Conservation (phyloP, 2,888 invertebrate genomes). For the Drosophila kuntzei region DNA sequence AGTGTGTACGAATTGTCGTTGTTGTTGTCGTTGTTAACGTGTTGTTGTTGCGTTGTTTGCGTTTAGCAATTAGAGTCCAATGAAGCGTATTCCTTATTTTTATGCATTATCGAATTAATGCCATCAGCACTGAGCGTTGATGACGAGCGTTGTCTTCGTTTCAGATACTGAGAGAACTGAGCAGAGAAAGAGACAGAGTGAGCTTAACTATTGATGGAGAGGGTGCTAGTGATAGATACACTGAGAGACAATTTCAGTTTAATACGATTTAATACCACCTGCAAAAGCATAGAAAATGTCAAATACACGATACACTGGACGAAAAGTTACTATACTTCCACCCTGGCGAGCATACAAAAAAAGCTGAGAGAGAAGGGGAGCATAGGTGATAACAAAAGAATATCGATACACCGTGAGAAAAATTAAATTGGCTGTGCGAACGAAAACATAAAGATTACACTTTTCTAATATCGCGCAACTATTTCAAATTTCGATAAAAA, state of each 20-base stretch:
- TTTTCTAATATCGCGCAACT: no score
- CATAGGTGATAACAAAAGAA: not conserved
- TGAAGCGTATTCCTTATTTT: constrained; percentile 80
- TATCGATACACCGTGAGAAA: not conserved
- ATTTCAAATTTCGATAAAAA: no score
- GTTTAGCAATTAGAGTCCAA: constrained; percentile 80
- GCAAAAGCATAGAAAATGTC: not conserved
- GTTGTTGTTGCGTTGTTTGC: constrained; percentile 51
- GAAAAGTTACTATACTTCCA: no score
- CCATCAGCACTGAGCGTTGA: constrained; percentile 62
- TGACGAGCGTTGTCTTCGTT: constrained; percentile 49
- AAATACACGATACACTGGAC: not conserved
- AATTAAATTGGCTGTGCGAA: no score
- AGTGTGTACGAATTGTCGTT: constrained; percentile 30
- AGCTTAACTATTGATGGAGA: constrained; percentile 11
- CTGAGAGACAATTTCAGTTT: not conserved
- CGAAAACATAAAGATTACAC: no score
- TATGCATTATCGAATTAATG: constrained; percentile 81
- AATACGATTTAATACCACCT: not conserved
- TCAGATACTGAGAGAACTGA: constrained; percentile 20
- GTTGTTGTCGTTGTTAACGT: constrained; percentile 16
- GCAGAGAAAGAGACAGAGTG: constrained; percentile 6
- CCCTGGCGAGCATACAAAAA: no score
- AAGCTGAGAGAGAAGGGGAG: not conserved
- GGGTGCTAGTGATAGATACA: constrained; percentile 34